These are phyloP conservation scores for Meriones psammophilus DNA, from an alignment of 2,797 vertebrate species.

Conservation along the genomic window DNA sequence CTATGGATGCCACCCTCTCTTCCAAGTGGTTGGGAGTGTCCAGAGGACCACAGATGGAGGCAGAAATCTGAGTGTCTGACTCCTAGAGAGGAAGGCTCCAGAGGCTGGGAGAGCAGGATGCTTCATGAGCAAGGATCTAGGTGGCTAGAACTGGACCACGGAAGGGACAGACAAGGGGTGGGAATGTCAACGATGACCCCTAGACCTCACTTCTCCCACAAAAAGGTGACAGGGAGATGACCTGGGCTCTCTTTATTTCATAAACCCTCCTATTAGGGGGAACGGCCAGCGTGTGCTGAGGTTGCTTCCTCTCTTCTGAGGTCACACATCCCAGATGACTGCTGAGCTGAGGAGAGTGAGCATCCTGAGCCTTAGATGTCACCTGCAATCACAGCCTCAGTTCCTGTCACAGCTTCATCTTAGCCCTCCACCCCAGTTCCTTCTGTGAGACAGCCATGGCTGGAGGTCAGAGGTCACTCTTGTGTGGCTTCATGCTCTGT, in stretches of 20 bases:
- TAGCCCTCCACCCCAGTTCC: fast-evolving
- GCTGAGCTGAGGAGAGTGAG: not conserved
- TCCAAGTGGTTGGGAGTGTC: not conserved
- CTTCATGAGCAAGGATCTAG: not conserved
- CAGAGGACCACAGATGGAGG: not conserved
- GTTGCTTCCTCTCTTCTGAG: not conserved
- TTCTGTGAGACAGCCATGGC: not conserved
- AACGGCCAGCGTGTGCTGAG: not conserved
- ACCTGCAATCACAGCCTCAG: not conserved
- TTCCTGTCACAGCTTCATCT: not conserved
- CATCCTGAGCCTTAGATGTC: not conserved
- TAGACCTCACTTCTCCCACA: not conserved
- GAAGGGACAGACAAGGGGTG: not conserved
- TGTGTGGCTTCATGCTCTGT: not conserved
- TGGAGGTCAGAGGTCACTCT: not conserved
- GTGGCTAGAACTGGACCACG: too few relatives aligned
- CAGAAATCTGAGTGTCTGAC: not conserved
- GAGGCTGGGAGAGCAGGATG: not conserved
- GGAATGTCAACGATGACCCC: not conserved
- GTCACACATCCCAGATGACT: not conserved
- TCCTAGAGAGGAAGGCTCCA: not conserved
- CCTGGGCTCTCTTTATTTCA: not conserved
- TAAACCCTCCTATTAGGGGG: fast-evolving
- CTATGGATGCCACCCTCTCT: not conserved
- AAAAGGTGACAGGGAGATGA: not conserved